A percentile compares a stretch with the other conserved stretches of the same genome.
phyloP scores from a whole-genome alignment of 2,888 invertebrate species.

The Periphyllus acericola region DNA sequence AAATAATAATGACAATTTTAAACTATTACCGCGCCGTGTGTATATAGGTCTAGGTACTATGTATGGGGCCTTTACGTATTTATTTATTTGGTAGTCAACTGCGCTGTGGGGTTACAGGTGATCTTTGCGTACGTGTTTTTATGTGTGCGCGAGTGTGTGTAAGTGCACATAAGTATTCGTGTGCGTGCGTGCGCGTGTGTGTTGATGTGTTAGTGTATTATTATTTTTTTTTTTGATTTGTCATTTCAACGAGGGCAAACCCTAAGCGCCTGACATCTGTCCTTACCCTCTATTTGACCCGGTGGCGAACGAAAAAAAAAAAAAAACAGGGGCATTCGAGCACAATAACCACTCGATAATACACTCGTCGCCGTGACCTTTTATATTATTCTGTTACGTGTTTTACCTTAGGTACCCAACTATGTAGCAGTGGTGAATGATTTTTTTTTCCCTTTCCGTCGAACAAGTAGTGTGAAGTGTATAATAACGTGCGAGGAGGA shows the following conservation, averaged over 20 bases:
- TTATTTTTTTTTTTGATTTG: conserved; percentile 48
- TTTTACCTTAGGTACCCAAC: neutral
- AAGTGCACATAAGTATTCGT: neutral
- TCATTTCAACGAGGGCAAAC: conserved; percentile 48
- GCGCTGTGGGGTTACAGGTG: conserved; percentile 39
- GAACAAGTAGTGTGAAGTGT: conserved; percentile 32
- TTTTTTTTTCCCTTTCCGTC: conserved; percentile 43
- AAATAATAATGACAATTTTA: too few species aligned
- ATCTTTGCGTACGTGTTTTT: neutral
- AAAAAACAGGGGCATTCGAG: conserved; percentile 42
- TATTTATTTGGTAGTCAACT: neutral
- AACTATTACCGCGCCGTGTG: too few species aligned
- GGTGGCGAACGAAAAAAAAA: neutral
- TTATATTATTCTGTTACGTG: conserved; percentile 43
- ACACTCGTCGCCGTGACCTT: conserved; percentile 53
- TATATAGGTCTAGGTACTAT: too few species aligned
- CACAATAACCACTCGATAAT: conserved; percentile 60
- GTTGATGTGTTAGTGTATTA: neutral
- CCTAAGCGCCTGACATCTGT: conserved; percentile 61
- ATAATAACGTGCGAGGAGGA: neutral
- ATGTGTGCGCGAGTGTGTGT: neutral
- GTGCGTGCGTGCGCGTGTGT: too few species aligned
- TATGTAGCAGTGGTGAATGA: conserved; percentile 25
- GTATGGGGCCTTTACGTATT: neutral
- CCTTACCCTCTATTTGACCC: conserved; percentile 58